Percentiles rank a stretch among this genome's conserved stretches.
Conservation (phyloP, 2,888 invertebrate species). For the Drosophila acutilabella region DNA sequence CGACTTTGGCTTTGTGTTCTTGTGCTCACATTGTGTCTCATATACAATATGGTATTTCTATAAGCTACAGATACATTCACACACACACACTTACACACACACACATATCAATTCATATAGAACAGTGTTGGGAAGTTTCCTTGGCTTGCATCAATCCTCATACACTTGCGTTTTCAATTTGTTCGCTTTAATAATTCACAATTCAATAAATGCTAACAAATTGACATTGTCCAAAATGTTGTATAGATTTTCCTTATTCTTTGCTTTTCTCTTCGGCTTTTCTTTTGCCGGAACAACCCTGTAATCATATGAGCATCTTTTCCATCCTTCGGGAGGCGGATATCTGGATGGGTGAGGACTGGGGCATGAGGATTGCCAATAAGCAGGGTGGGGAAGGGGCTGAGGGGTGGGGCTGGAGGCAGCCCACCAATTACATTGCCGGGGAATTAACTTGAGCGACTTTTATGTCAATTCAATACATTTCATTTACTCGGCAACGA, state of each 20-base stretch:
- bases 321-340: conserved; percentile 14
- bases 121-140: conserved; percentile 6
- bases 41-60: conserved; percentile 66
- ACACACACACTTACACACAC: conserved; percentile 21
- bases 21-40: conserved; percentile 20
- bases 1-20: conserved; percentile 72
- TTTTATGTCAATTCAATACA: conserved; percentile 82
- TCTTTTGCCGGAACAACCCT: conserved; percentile 50
- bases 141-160: not conserved
- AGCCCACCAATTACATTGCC: conserved; percentile 76
- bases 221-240: conserved; percentile 79
- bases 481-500: conserved; percentile 71
- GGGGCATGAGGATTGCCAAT: not conserved
- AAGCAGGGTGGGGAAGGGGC: not conserved
- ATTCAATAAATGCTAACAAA: conserved; percentile 82
- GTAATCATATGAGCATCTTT: conserved; percentile 58
- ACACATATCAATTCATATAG: conserved; percentile 19
- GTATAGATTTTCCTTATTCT: conserved; percentile 58
- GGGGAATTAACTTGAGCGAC: conserved; percentile 79
- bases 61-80: conserved; percentile 47
- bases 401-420: not conserved
- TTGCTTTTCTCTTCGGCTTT: conserved; percentile 20
- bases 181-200: conserved; percentile 82
- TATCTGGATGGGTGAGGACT: not conserved
- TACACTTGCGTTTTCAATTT: conserved; percentile 76